These are phyloP conservation scores for Drosophila picticornis DNA, from an alignment of 2,888 invertebrate genomes.

Conservation along the genomic window DNA sequence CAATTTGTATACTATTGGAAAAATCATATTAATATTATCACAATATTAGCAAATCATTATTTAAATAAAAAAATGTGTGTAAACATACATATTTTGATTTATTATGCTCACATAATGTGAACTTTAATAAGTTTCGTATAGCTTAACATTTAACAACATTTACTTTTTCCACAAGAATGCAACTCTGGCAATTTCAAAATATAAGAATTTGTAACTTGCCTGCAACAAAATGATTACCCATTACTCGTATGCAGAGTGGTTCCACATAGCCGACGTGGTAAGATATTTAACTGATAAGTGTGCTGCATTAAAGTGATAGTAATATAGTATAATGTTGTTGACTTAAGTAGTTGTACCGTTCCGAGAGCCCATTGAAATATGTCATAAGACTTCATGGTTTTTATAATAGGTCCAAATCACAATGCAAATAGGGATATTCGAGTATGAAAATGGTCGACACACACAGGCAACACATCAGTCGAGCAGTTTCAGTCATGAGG, in stretches of 20 bases:
- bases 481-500: slow-evolving; percentile 24
- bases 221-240: background rate
- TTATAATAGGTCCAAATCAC: slow-evolving; percentile 20
- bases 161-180: background rate
- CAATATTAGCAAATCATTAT: background rate
- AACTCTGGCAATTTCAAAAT: background rate
- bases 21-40: background rate
- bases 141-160: background rate
- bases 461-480: slow-evolving; percentile 17
- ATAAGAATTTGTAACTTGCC: background rate
- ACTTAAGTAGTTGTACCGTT: background rate
- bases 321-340: slow-evolving; percentile 3
- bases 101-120: too few relatives aligned
- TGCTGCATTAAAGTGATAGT: background rate
- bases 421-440: slow-evolving; percentile 18
- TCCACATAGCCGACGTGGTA: background rate
- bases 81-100: background rate
- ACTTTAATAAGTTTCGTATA: background rate
- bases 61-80: fast-evolving
- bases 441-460: background rate
- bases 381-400: background rate
- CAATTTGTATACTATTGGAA: background rate
- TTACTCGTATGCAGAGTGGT: background rate
- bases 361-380: background rate
- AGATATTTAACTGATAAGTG: background rate